phyloP scores from a whole-genome alignment of 92 coral and sea anemone species.

The Phenganax marumi region DNA sequence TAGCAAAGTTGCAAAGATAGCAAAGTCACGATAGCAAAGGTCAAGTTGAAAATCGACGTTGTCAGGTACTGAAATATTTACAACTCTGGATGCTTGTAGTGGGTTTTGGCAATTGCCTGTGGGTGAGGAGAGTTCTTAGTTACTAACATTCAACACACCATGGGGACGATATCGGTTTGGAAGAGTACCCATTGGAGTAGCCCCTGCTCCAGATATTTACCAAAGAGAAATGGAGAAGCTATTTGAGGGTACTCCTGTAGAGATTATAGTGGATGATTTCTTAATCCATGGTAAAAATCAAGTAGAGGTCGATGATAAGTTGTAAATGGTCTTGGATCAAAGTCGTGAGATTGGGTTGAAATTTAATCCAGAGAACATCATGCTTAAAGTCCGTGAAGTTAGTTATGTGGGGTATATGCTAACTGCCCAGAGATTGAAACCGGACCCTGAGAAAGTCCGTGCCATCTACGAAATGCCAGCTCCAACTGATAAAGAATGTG shows the following conservation, averaged over 20 bases:
- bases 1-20: slow-evolving; percentile 37
- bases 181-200: slow-evolving; percentile 55
- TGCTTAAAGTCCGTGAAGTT: slow-evolving; percentile 47
- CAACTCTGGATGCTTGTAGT: slow-evolving; percentile 52
- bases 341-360: slow-evolving; percentile 52
- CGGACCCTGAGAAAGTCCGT: slow-evolving; percentile 49
- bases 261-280: slow-evolving; percentile 59
- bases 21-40: too few species aligned
- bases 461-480: slow-evolving; percentile 52
- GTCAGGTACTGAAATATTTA: slow-evolving; percentile 45
- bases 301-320: slow-evolving; percentile 39
- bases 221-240: slow-evolving; percentile 61
- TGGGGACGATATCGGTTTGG: slow-evolving; percentile 53
- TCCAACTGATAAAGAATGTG: slow-evolving; percentile 54
- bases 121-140: slow-evolving; percentile 40
- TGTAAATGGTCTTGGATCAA: slow-evolving; percentile 15
- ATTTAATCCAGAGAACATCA: slow-evolving; percentile 45
- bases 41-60: too few species aligned
- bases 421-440: slow-evolving; percentile 48
- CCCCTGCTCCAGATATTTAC: slow-evolving; percentile 53
- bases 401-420: slow-evolving; percentile 48
- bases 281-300: slow-evolving; percentile 49
- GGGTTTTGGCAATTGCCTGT: slow-evolving; percentile 33
- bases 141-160: slow-evolving; percentile 58
- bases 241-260: slow-evolving; percentile 54